Conservation (phyloP, 2,888 invertebrate species). For the Bruchidius siliquastri region DNA sequence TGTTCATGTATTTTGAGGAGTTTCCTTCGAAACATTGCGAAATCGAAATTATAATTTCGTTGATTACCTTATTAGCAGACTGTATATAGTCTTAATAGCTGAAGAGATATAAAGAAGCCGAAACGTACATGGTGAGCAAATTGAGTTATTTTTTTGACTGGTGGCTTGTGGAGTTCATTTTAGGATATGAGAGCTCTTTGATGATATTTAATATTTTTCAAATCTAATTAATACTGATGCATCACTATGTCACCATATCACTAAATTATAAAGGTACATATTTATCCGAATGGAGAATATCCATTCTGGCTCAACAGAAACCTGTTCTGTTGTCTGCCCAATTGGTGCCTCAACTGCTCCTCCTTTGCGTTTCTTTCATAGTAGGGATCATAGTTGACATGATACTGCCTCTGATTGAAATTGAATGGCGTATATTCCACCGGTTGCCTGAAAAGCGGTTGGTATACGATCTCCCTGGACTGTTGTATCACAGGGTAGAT, state of each 20-base stretch:
- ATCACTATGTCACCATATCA: neutral
- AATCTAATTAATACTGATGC: neutral
- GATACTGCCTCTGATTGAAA: constrained; percentile 28
- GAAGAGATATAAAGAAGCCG: no score
- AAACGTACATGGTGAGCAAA: no score
- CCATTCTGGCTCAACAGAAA: constrained; percentile 33
- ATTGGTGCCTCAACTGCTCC: constrained; percentile 32
- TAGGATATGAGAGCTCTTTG: neutral
- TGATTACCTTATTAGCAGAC: no score
- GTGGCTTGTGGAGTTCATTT: neutral
- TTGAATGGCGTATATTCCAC: constrained; percentile 32
- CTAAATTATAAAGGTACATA: neutral
- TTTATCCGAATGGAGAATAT: constrained; percentile 31
- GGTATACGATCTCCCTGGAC: neutral
- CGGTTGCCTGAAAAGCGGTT: constrained; percentile 18
- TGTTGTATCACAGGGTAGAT: neutral
- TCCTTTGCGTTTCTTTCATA: constrained; percentile 29
- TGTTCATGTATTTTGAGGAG: no score
- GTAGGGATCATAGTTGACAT: constrained; percentile 32
- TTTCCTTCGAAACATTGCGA: no score
- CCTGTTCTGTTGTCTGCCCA: constrained; percentile 36
- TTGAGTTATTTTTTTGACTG: no score
- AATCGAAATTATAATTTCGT: no score
- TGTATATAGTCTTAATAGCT: no score
- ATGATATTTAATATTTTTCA: neutral